Evolutionary conservation across 2,797 vertebrate genomes (phyloP).

Genomic region (Epinephelus coioides): DNA sequence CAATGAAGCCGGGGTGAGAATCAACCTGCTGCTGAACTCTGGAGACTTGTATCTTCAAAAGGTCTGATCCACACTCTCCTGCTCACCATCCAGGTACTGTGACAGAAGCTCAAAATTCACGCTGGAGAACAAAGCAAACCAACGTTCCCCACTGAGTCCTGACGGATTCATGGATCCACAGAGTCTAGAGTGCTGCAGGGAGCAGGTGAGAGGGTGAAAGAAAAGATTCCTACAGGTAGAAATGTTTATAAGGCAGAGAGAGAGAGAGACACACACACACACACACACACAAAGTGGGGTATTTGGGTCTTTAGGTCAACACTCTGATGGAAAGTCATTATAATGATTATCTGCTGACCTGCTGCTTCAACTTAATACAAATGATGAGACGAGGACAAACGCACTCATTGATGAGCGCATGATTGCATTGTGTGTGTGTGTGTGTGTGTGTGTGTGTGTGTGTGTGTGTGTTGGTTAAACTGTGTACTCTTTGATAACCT

Average conservation of each 20-base stretch:
- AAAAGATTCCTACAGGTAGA: background rate
- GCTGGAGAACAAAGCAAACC: background rate
- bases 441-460: slow-evolving; percentile 8
- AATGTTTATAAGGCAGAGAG: slow-evolving; percentile 29
- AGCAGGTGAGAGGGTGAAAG: slow-evolving; percentile 5
- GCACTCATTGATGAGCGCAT: slow-evolving; percentile 13
- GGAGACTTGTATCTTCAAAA: background rate
- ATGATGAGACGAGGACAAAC: slow-evolving; percentile 22
- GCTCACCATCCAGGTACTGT: background rate
- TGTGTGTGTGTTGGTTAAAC: background rate
- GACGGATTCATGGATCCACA: background rate
- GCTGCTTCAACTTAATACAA: slow-evolving; percentile 6
- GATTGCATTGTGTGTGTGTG: background rate
- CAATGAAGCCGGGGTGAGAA: background rate
- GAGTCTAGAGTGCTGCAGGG: background rate
- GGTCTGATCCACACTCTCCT: background rate
- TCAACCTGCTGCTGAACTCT: background rate
- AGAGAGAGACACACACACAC: background rate
- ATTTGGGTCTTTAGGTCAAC: slow-evolving; percentile 58
- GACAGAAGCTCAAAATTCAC: background rate
- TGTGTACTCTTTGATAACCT: background rate
- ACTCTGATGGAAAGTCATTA: slow-evolving; percentile 54
- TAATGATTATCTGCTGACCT: slow-evolving; percentile 57
- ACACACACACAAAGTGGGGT: background rate
- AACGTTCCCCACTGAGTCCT: background rate